Evolutionary conservation across 2,888 invertebrate species (phyloP), one percentile per base, ranked within the genome.

Genomic region (Alcis repandata): DNA sequence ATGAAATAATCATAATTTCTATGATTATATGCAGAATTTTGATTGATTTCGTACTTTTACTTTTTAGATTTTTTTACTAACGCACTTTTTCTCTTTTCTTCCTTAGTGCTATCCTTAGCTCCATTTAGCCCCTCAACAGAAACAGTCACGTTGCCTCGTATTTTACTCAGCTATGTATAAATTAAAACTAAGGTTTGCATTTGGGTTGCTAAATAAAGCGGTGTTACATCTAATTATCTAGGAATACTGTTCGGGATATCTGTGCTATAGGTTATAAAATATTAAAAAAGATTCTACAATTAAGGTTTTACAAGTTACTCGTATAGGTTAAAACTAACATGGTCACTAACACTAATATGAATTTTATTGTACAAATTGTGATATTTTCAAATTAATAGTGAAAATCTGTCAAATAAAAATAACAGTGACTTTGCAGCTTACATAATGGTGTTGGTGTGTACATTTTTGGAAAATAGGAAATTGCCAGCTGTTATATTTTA

Each of bases 201-300:
- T 63, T 51, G 64, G 69, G 60, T 70, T 58, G 70, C 77, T 77
- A 77, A 75, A 67, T 63, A 67, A 78, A 78, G 79, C 79, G 45
- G 71, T 72, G 73, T 62, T 49, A 51, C 36, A 67, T 68, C 73
- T 79, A 79, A 59, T 66, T 64, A 70, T 78, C 72, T 81, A 79
- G 73, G 71, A 77, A 78, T 77, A 76, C 76, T 77, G 77, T 76
- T 79, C 69, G 69, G 77, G 70, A 72, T 73, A 68, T 63, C 69
- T 63, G 75, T 78, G 78, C 74, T 70, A 52, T 59, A 59, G 46
- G 38, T 49, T 59, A 64, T 45, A 66, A 66, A 66, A 66, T 58
- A 48, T 60, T 66, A 57, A 32, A 49, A 57, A 61, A 22, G 33
- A 27, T 49, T 38, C 59, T 57, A 60, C 59, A 59, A 46, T 40